Percentiles rank a stretch among this genome's conserved stretches.
Evolutionary conservation across 2,113 vertebrate genomes (phyloP).

Genomic region (Smithornis capensis): DNA sequence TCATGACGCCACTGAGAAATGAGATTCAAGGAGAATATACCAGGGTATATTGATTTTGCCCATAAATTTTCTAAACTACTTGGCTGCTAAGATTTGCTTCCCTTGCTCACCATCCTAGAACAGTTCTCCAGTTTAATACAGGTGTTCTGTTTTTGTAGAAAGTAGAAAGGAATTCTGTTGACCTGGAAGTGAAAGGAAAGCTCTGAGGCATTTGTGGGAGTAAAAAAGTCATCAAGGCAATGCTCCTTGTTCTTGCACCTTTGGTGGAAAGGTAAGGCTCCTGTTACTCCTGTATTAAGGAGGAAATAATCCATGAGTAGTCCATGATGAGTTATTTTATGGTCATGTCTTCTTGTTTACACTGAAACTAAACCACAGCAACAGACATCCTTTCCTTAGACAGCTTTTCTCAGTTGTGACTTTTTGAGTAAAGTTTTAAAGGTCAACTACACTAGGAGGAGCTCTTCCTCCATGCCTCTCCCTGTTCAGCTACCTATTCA

Average conservation of each 20-base stretch:
- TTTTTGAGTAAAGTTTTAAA: neutral
- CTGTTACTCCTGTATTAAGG: neutral
- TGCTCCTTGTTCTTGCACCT: neutral
- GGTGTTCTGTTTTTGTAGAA: neutral
- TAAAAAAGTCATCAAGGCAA: neutral
- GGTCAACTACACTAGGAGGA: slow-evolving; percentile 6
- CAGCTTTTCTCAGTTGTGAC: neutral
- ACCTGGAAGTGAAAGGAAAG: neutral
- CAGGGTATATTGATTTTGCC: neutral
- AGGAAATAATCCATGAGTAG: neutral
- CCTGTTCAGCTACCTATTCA: neutral
- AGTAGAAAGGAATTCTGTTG: neutral
- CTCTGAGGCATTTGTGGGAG: neutral
- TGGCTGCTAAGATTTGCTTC: neutral
- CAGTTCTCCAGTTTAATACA: neutral
- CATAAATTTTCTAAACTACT: neutral
- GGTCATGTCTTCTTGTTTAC: neutral
- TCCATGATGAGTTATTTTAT: neutral
- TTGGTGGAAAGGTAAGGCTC: neutral
- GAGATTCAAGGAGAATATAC: neutral
- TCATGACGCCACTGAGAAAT: neutral
- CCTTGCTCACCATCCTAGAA: neutral
- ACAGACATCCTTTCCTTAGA: neutral
- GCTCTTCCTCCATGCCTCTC: slow-evolving; percentile 7
- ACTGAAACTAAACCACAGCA: neutral